phyloP scores from a whole-genome alignment of 2,888 invertebrate species.

The Capitulum mitella region DNA sequence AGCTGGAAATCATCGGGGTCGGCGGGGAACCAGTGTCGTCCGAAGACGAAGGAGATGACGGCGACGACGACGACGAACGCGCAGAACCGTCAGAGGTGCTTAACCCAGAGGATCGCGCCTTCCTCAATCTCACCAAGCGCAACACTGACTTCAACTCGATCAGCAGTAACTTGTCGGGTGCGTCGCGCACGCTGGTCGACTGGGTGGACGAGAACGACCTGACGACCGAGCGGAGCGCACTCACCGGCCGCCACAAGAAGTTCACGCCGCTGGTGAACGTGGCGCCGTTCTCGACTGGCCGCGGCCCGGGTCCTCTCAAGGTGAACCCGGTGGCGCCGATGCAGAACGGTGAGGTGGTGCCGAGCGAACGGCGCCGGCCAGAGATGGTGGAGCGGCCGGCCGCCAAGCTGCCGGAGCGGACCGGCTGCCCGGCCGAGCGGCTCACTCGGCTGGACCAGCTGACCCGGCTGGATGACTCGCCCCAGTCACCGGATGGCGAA shows the following conservation, averaged over 20 bases:
- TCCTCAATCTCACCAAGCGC: slow-evolving; percentile 68
- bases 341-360: slow-evolving; percentile 35
- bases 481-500: not conserved
- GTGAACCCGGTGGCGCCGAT: slow-evolving; percentile 36
- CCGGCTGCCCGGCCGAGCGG: slow-evolving; percentile 37
- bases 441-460: not conserved
- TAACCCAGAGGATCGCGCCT: slow-evolving; percentile 44
- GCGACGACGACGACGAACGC: slow-evolving; percentile 45
- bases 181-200: slow-evolving; percentile 28
- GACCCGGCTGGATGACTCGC: not conserved
- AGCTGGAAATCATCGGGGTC: slow-evolving; percentile 62
- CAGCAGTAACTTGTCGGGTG: slow-evolving; percentile 58
- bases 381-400: slow-evolving; percentile 22
- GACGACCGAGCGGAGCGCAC: slow-evolving; percentile 40
- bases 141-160: slow-evolving; percentile 86
- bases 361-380: not conserved
- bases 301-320: slow-evolving; percentile 28
- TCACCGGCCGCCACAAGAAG: slow-evolving; percentile 31
- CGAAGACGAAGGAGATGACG: slow-evolving; percentile 41
- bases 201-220: slow-evolving; percentile 44
- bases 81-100: slow-evolving; percentile 54
- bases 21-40: slow-evolving; percentile 53
- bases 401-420: slow-evolving; percentile 23
- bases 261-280: slow-evolving; percentile 59
- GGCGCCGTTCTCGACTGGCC: slow-evolving; percentile 35